Percentiles rank a stretch among this genome's conserved stretches.
Conservation (phyloP, 2,888 invertebrate species). For the Muschampia plurimacula region DNA sequence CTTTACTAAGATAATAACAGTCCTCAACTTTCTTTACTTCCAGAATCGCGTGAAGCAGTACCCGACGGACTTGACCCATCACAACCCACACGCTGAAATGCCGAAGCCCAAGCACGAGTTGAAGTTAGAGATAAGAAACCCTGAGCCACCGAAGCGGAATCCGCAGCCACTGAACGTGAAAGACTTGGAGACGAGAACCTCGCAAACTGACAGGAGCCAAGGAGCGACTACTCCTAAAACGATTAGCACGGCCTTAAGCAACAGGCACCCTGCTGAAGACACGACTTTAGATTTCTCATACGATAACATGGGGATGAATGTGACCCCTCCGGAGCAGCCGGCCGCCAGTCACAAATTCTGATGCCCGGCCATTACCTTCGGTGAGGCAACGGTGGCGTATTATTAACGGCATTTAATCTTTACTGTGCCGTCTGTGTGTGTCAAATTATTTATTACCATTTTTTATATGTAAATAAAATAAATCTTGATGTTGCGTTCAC, state of each 20-base stretch:
- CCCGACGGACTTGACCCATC: slow-evolving; percentile 74
- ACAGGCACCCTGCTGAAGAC: slow-evolving; percentile 91
- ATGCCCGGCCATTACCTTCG: slow-evolving; percentile 57
- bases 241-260: slow-evolving; percentile 89
- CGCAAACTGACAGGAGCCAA: slow-evolving; percentile 79
- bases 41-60: slow-evolving; percentile 81
- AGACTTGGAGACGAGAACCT: slow-evolving; percentile 70
- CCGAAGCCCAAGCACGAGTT: slow-evolving; percentile 74
- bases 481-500: background rate
- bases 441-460: slow-evolving; percentile 5
- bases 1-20: background rate
- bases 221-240: slow-evolving; percentile 87
- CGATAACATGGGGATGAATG: slow-evolving; percentile 91
- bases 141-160: slow-evolving; percentile 69
- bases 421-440: background rate
- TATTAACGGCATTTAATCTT: slow-evolving; percentile 12
- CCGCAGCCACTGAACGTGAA: slow-evolving; percentile 70
- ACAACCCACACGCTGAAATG: slow-evolving; percentile 79
- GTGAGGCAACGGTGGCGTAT: slow-evolving; percentile 50
- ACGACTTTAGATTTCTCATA: slow-evolving; percentile 91
- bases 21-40: slow-evolving; percentile 41
- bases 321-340: slow-evolving; percentile 85
- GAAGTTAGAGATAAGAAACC: slow-evolving; percentile 74
- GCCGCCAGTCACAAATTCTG: slow-evolving; percentile 72
- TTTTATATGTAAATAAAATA: background rate